Evolutionary conservation across 1,140 invertebrate genomes (phyloP).

Genomic region (Pseudomyrmex gracilis): DNA sequence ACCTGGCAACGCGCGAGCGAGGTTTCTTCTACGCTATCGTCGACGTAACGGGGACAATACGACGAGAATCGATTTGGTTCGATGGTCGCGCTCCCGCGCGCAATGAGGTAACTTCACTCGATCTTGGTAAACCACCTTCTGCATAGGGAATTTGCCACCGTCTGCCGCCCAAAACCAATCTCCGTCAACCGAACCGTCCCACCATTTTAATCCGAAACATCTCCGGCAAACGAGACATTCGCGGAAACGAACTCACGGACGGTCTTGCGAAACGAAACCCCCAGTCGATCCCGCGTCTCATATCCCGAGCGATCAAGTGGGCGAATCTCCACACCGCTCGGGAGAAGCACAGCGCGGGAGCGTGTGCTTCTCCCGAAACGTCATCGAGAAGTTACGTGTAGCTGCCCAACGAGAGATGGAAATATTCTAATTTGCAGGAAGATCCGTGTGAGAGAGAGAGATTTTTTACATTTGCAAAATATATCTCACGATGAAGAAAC

Average conservation of each 20-base stretch:
- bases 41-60: conserved; percentile 57
- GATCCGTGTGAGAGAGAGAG: neutral
- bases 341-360: too few relatives aligned
- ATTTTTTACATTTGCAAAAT: neutral
- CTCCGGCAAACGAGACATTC: conserved; percentile 61
- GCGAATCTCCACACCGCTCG: too few relatives aligned
- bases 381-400: neutral
- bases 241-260: conserved; percentile 55
- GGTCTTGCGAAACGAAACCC: conserved; percentile 41
- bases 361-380: neutral
- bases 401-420: neutral
- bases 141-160: conserved; percentile 58
- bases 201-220: conserved; percentile 65
- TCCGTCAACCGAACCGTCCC: conserved; percentile 38
- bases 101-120: conserved; percentile 54
- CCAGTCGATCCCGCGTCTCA: conserved; percentile 31
- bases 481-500: neutral
- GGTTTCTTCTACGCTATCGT: conserved; percentile 51
- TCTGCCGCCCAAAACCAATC: conserved; percentile 61
- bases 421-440: neutral
- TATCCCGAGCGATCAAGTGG: neutral
- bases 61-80: conserved; percentile 64
- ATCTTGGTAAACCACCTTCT: conserved; percentile 52
- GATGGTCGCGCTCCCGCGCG: conserved; percentile 40
- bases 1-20: neutral